Evolutionary conservation across 2,797 vertebrate genomes (phyloP), one percentile per base, ranked within the genome.

Genomic region (Linurgus olivaceus): DNA sequence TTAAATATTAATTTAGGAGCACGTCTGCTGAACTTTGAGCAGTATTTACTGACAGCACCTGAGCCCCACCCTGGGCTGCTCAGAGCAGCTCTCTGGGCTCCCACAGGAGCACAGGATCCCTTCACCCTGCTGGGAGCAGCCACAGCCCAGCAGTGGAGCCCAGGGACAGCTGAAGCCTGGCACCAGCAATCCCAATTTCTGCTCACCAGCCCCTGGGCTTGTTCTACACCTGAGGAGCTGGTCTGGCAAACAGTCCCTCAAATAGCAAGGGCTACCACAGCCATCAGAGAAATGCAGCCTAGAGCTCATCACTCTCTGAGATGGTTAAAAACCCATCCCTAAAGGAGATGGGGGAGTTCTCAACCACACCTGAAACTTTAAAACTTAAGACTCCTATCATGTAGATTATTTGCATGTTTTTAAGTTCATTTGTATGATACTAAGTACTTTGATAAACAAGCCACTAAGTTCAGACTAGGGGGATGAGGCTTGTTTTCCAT

Each of bases 1-100:
- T 98, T 98, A 98, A 98, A 98, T 98, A 98, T 98, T 98, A 93
- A 98, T 98, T 96, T 85, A 96, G 83, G 65, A 96, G 63, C 66
- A 40, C 37, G 94, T 97, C 97, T 97, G 96, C 95, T 97, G 93
- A 95, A 94, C 85, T 97, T 96, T 70, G 86, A 97, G 88, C 89
- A 96, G 87, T 92, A 85, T 76, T 92, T 74, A 54, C 44, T 35
- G 76, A 75, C 26, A 86, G 42, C 79, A 90, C 47, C 50, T 68
- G 62, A 75, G 51, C 47, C 44, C 26, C 21, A 58, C 20, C 25
- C 58, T 24, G n/a, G 10, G 33, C 40, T 85, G 31, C 75, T 67
- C 35, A 11, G 31, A 84, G 50, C 35, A 42, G 40, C 38, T 57
- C 67, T 31, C 50, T 31, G 1, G 25, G 24, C 13, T 51, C 18